Evolutionary conservation across 1,140 invertebrate genomes (phyloP).

Genomic region (Ylistrum balloti): DNA sequence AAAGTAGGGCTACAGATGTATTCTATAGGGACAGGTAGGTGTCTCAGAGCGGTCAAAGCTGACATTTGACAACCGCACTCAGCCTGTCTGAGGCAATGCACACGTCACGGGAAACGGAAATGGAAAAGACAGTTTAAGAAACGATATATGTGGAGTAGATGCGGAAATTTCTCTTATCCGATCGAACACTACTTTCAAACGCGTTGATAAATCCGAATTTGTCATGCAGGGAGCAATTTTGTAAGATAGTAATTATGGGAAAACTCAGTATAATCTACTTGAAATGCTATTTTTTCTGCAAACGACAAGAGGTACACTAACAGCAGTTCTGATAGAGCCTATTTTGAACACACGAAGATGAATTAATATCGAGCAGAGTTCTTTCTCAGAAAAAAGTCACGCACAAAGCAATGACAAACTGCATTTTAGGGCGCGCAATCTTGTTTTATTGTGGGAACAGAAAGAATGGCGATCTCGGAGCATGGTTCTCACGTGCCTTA

Average conservation of each 20-base stretch:
- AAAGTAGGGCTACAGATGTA: background rate
- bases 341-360: background rate
- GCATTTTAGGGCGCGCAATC: background rate
- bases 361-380: background rate
- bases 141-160: background rate
- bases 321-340: background rate
- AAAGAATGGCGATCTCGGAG: background rate
- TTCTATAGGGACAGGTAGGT: background rate
- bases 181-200: background rate
- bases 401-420: background rate
- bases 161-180: background rate
- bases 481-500: background rate
- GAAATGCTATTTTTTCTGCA: background rate
- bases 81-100: background rate
- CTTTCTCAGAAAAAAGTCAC: background rate
- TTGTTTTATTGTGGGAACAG: background rate
- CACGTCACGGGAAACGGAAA: constrained; percentile 17
- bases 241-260: background rate
- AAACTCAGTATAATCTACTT: background rate
- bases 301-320: background rate
- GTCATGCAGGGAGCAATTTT: background rate
- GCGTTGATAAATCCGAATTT: constrained; percentile 14
- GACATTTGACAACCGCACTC: background rate
- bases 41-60: too few relatives aligned
- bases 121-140: background rate